phyloP scores from a whole-genome alignment of 2,797 vertebrate species.

The Coracias cyanogaster region DNA sequence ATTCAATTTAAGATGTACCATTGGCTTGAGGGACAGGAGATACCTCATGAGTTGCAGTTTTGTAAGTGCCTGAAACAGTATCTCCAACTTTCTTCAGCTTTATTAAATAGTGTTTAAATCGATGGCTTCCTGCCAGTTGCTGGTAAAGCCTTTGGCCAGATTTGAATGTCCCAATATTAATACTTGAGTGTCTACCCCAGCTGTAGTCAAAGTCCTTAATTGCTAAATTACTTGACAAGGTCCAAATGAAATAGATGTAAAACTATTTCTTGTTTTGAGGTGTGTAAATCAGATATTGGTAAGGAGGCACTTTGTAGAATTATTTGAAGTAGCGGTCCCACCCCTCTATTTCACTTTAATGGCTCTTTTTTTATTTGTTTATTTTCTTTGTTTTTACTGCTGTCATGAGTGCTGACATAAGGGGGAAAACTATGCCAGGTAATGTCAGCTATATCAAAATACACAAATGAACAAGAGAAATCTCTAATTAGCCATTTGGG shows the following conservation, averaged over 20 bases:
- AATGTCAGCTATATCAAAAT: slow-evolving; percentile 77
- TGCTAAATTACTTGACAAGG: neutral
- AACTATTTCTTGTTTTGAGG: neutral
- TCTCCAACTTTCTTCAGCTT: neutral
- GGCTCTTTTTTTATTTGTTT: slow-evolving; percentile 73
- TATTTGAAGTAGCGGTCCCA: slow-evolving; percentile 15
- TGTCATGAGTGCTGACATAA: slow-evolving; percentile 82
- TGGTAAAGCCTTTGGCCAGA: neutral
- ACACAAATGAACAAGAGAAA: slow-evolving; percentile 9
- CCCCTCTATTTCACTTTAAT: slow-evolving; percentile 74
- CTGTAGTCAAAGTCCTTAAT: neutral
- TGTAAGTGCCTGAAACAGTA: neutral
- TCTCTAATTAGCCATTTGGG: slow-evolving; percentile 25
- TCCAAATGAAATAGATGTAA: neutral
- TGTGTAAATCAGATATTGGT: neutral
- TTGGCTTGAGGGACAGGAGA: neutral
- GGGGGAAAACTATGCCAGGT: slow-evolving; percentile 81
- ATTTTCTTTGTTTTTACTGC: slow-evolving; percentile 82
- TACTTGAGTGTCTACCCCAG: neutral
- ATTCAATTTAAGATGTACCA: neutral
- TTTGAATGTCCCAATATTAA: neutral
- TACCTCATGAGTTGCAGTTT: neutral
- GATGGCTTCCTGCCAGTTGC: neutral
- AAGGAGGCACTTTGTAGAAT: slow-evolving; percentile 43
- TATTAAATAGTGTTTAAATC: neutral